A percentile compares a stretch with the other conserved stretches of the same genome.
phyloP scores from a whole-genome alignment of 1,140 invertebrate species.

The Ceratosolen solmsi region DNA sequence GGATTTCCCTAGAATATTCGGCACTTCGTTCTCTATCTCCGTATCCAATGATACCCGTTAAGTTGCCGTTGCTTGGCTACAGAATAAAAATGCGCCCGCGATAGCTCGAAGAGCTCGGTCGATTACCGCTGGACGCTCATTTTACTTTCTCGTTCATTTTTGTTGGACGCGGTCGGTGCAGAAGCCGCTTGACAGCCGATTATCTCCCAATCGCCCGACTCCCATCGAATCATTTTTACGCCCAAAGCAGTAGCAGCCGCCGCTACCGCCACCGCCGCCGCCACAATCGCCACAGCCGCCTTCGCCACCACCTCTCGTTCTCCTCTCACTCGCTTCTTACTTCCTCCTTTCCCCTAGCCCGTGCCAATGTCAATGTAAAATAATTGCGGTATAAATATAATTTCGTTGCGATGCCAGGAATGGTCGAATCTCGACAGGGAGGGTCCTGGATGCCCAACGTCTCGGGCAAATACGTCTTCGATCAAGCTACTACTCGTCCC shows the following conservation, averaged over 20 bases:
- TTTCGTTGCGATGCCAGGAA: neutral
- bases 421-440: too few species aligned
- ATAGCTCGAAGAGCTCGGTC: neutral
- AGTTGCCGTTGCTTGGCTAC: constrained; percentile 2
- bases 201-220: neutral
- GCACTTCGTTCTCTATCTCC: constrained; percentile 15
- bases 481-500: neutral
- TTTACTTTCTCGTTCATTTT: neutral
- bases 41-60: neutral
- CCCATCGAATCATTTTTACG: too few species aligned
- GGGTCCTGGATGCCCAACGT: neutral
- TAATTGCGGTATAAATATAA: neutral
- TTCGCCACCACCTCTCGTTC: neutral
- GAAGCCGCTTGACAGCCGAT: neutral
- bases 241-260: too few species aligned
- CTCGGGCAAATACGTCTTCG: neutral
- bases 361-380: neutral
- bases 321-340: neutral
- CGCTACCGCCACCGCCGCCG: neutral
- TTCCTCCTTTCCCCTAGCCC: too few species aligned
- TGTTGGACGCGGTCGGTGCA: neutral
- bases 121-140: neutral
- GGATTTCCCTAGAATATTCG: constrained; percentile 18
- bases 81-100: neutral
- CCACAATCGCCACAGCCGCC: neutral